Base-by-base conservation (phyloP, 2,797 vertebrate species). In the Gouania willdenowi region DNA sequence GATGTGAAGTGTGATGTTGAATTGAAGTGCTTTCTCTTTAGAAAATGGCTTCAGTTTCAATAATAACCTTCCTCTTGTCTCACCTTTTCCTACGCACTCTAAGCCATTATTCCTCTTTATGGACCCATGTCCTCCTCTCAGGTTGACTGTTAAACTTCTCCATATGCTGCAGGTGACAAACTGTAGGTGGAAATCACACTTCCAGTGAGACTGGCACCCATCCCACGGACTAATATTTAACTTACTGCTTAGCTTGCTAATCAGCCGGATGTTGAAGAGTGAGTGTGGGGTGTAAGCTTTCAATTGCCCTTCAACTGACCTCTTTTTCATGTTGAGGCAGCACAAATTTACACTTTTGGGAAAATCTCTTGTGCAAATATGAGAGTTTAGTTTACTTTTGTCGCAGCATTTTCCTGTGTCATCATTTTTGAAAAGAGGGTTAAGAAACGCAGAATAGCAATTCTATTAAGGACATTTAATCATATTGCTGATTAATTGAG, bases 161-260 rank as follows among this genome's bases (percentile, higher is more conserved):
- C 72, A 75, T 80, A 76, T 80, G 71, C 53, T 79, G 68, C 81
- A 87, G 78, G 79, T 85, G 81, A 78, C 27, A 43, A 71, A 80
- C 74, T 44, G 4, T 71, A 71, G 72, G 79, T 51, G 37, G 51
- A 59, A 21, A 26, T 34, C 32, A 42, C 67, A 75, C 66, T 57
- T 78, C 66, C 12, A 9, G 33, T 44, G 17, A 34, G 20, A 28
- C 64, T 71, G 47, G 66, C 54, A 18, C 35, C 43, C 4, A 2
- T 67, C 60, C 46, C 8, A 1, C 1, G 2, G 36, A 43, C 44
- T 53, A 46, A 54, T 34, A 41, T 16, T 37, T 30, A 29, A 55
- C 46, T 56, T 34, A 25, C 45, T 21, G 51, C 36, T 42, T 31
- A 34, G 38, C 27, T 37, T 10, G 4, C 27, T 41, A 35, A 54